Evolutionary conservation across 1,140 invertebrate genomes (phyloP).

Genomic region (Drosophila busckii): DNA sequence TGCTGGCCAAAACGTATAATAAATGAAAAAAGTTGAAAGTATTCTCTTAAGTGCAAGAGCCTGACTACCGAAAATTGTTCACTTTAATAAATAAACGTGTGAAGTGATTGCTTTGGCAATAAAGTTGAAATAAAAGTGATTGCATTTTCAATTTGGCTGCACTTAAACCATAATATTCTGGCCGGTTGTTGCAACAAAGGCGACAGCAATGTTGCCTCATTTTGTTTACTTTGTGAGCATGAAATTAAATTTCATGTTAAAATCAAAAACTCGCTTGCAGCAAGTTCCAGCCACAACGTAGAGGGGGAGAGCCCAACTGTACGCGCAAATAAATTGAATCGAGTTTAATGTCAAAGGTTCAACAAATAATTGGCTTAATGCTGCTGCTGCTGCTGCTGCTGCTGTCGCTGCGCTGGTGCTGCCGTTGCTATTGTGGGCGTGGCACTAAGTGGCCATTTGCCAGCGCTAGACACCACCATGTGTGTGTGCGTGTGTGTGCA

Average conservation of each 20-base stretch:
- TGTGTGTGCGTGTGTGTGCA: constrained; percentile 9
- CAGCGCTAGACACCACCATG: constrained; percentile 28
- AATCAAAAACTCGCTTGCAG: constrained; percentile 60
- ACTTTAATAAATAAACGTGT: neutral
- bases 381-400: constrained; percentile 21
- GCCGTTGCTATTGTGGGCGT: neutral
- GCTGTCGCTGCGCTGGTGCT: constrained; percentile 3
- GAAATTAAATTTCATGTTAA: constrained; percentile 71
- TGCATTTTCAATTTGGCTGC: constrained; percentile 22
- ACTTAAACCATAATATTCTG: constrained; percentile 53
- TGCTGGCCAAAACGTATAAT: no score
- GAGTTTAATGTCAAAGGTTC: constrained; percentile 75
- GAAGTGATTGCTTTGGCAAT: constrained; percentile 1
- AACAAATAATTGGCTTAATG: constrained; percentile 70
- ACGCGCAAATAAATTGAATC: constrained; percentile 61
- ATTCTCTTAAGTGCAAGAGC: no score
- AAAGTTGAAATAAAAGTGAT: neutral
- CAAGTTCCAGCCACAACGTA: constrained; percentile 26
- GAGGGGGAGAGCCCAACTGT: constrained; percentile 30
- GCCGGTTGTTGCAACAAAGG: constrained; percentile 4
- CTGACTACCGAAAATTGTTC: no score
- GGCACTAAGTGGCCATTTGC: constrained; percentile 1
- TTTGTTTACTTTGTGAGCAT: constrained; percentile 28
- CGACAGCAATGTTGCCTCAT: constrained; percentile 2
- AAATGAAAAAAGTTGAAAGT: no score